These are phyloP conservation scores for Leistus spinibarbis DNA, from an alignment of 2,888 invertebrate species.

Conservation along the genomic window DNA sequence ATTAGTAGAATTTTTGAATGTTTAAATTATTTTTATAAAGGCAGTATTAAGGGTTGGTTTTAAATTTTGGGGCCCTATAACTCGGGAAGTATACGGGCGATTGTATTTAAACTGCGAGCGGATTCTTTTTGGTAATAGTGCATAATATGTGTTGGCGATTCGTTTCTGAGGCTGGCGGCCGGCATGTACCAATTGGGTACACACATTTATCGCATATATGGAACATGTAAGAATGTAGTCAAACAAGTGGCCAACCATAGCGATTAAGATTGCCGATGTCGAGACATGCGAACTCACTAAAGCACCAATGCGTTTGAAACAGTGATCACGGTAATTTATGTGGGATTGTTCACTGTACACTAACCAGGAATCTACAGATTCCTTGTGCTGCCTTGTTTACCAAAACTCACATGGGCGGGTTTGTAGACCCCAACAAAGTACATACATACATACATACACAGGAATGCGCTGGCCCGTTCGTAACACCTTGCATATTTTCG, in stretches of 20 bases:
- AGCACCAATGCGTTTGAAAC: too few relatives aligned
- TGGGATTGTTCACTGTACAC: neutral
- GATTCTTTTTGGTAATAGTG: too few relatives aligned
- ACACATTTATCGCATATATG: neutral
- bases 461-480: neutral
- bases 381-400: neutral
- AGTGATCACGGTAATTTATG: neutral
- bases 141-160: neutral
- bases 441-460: neutral
- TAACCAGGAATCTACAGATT: neutral
- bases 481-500: slow-evolving; percentile 33
- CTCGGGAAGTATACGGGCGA: too few relatives aligned
- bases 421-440: neutral
- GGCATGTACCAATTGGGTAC: neutral
- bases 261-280: neutral
- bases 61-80: too few relatives aligned
- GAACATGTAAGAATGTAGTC: neutral
- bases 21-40: too few relatives aligned
- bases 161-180: neutral
- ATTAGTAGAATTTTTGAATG: too few relatives aligned
- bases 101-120: too few relatives aligned
- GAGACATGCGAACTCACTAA: neutral
- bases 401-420: neutral
- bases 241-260: neutral
- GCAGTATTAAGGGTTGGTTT: too few relatives aligned